These are phyloP conservation scores for Gyps fulvus DNA, from an alignment of 2,113 vertebrate genomes.

Conservation along the genomic window DNA sequence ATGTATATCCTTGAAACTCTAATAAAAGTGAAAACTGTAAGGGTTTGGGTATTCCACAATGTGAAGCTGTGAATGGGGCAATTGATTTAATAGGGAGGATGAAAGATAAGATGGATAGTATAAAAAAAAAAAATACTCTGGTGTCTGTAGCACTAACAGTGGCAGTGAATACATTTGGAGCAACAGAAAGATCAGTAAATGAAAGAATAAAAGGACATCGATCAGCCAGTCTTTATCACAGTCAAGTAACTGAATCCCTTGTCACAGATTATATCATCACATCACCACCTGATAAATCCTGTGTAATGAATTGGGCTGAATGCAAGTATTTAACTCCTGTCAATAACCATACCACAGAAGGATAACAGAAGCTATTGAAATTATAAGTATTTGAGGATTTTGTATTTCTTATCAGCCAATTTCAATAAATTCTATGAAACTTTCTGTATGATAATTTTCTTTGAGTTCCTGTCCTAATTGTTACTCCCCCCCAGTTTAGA, in stretches of 20 bases:
- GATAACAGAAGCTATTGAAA: neutral
- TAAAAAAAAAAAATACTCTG: neutral
- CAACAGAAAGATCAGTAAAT: neutral
- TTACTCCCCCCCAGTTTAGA: neutral
- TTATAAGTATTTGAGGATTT: neutral
- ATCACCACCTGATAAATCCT: neutral
- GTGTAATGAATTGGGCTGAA: neutral
- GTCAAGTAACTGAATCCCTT: neutral
- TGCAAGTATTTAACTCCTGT: slow-evolving; percentile 1
- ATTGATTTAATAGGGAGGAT: neutral
- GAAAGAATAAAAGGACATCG: neutral
- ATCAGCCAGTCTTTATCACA: slow-evolving; percentile 5
- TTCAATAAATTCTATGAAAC: neutral
- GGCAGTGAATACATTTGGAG: neutral
- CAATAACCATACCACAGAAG: neutral
- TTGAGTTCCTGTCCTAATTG: neutral
- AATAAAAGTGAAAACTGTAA: neutral
- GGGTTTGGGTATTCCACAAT: neutral
- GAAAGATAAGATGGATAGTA: neutral
- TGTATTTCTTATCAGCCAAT: neutral
- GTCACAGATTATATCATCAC: slow-evolving; percentile 9
- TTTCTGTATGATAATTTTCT: neutral
- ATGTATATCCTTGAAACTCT: neutral
- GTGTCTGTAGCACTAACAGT: neutral
- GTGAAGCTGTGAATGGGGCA: neutral